Evolutionary conservation across 2,888 invertebrate genomes (phyloP).

Genomic region (Agrochola lota): DNA sequence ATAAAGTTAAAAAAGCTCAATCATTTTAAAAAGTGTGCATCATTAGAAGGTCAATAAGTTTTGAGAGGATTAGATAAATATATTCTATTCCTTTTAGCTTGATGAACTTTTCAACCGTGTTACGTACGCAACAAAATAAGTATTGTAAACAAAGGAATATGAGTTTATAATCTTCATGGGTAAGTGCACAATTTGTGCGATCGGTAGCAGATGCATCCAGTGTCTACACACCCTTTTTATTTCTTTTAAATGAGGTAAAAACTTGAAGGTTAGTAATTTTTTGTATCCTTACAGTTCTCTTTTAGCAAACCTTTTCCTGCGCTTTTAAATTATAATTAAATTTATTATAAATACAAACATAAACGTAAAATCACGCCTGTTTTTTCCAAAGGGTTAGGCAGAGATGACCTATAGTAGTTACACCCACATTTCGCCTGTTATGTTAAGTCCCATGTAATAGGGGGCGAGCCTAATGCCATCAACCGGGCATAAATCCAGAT

Average conservation of each 20-base stretch:
- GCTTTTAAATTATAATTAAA: neutral
- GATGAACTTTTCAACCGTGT: slow-evolving; percentile 49
- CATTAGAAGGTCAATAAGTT: neutral
- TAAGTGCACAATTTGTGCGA: slow-evolving; percentile 62
- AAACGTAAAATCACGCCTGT: no score
- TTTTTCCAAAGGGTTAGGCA: no score
- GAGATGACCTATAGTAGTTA: no score
- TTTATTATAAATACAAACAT: neutral
- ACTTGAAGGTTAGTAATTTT: neutral
- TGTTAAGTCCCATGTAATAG: no score
- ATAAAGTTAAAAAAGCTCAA: no score
- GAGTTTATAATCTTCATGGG: slow-evolving; percentile 74
- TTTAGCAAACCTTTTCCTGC: neutral
- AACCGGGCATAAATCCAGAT: no score
- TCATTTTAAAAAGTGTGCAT: neutral
- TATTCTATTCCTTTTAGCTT: slow-evolving; percentile 8
- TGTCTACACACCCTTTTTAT: slow-evolving; percentile 27
- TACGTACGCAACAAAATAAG: slow-evolving; percentile 62
- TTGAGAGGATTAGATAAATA: neutral
- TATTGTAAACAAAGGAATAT: slow-evolving; percentile 81
- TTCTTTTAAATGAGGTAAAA: slow-evolving; percentile 64
- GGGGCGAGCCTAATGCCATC: no score
- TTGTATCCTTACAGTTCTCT: neutral
- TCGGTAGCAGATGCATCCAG: slow-evolving; percentile 70
- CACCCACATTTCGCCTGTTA: no score